Evolutionary conservation across 2,888 invertebrate species (phyloP).

Genomic region (Orthosia incerta): DNA sequence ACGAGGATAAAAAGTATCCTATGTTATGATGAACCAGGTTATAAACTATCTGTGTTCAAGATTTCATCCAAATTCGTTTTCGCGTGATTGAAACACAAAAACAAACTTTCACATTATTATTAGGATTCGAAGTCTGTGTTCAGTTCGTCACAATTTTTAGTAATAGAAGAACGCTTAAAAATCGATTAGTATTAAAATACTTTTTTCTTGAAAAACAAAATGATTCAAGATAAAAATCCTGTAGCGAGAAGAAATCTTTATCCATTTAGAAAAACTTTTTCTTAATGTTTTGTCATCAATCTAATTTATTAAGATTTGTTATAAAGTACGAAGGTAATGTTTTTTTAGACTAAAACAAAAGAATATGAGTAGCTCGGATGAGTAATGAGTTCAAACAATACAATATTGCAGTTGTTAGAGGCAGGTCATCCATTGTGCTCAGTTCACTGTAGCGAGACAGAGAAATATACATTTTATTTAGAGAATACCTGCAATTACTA

Average conservation of each 20-base stretch:
- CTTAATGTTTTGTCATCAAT: background rate
- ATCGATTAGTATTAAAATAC: background rate
- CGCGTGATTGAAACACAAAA: no score
- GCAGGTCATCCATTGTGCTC: background rate
- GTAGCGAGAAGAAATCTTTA: background rate
- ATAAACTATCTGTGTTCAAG: no score
- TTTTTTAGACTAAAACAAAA: background rate
- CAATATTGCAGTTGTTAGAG: background rate
- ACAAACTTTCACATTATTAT: no score
- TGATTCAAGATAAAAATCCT: background rate
- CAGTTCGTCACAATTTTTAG: background rate
- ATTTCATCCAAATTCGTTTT: no score
- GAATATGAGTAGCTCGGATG: background rate
- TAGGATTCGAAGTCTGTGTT: background rate
- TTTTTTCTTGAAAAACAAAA: background rate
- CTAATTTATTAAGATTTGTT: constrained; percentile 7
- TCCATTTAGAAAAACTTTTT: constrained; percentile 1
- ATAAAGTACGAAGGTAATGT: background rate
- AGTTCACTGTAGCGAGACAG: no score
- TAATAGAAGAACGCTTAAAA: background rate
- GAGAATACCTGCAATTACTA: background rate
- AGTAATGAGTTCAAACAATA: constrained; percentile 5
- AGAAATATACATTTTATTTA: background rate
- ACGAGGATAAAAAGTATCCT: no score
- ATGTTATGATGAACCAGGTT: no score